phyloP scores from a whole-genome alignment of 2,888 invertebrate species.

The Heteromyza rotundicornis region DNA sequence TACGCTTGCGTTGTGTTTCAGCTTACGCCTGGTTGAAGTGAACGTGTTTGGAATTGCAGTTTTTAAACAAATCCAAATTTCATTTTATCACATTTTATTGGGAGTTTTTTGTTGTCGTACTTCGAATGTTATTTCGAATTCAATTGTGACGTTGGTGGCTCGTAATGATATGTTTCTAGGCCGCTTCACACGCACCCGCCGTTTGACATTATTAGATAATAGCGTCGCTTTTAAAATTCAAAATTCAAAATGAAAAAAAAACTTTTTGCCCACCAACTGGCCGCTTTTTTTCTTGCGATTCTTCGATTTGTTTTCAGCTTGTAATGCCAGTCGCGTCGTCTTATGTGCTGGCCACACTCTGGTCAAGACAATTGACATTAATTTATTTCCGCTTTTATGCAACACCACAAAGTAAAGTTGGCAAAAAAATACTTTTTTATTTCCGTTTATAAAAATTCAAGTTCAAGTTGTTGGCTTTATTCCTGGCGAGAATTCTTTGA shows the following conservation, averaged over 20 bases:
- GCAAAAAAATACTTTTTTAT: constrained; percentile 19
- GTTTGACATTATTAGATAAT: constrained; percentile 48
- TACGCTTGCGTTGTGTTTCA: constrained; percentile 16
- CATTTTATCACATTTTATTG: constrained; percentile 4
- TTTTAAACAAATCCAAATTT: too few relatives aligned
- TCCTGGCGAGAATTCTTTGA: too few relatives aligned
- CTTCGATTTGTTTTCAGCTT: background rate
- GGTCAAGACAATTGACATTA: background rate
- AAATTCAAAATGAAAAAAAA: too few relatives aligned
- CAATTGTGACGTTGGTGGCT: constrained; percentile 9
- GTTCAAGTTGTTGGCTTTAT: too few relatives aligned
- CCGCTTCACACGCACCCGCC: constrained; percentile 42
- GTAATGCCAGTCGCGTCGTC: constrained; percentile 33
- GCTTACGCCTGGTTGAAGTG: constrained; percentile 20
- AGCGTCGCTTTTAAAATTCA: too few relatives aligned
- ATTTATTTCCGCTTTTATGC: too few relatives aligned
- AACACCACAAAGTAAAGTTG: too few relatives aligned
- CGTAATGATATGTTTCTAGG: constrained; percentile 42
- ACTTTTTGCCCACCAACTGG: too few relatives aligned
- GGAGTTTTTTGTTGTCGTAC: constrained; percentile 5
- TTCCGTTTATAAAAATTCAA: constrained; percentile 38
- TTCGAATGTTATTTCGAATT: constrained; percentile 28
- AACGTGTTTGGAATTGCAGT: constrained; percentile 39
- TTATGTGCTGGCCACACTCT: constrained; percentile 1
- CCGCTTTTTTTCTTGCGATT: constrained; percentile 4